phyloP scores from a whole-genome alignment of 2,888 invertebrate species.

The Acronicta alni region DNA sequence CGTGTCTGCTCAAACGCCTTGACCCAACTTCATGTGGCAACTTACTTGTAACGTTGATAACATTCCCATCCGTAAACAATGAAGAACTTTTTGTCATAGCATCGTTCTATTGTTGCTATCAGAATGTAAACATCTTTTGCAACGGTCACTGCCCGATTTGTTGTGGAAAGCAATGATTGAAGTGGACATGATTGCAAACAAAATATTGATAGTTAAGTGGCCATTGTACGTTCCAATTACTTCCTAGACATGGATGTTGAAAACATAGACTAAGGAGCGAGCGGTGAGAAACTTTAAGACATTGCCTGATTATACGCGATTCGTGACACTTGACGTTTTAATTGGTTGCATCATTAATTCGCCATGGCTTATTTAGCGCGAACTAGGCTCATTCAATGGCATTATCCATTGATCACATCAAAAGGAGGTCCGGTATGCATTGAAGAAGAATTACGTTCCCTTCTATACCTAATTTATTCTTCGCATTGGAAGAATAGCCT shows the following conservation, averaged over 20 bases:
- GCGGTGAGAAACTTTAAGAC: constrained; percentile 15
- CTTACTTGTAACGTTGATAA: constrained; percentile 53
- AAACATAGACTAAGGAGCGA: constrained; percentile 16
- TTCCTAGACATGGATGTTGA: constrained; percentile 35
- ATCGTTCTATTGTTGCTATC: constrained; percentile 62
- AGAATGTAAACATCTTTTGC: constrained; percentile 46
- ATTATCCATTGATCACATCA: constrained; percentile 22
- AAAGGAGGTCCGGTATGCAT: constrained; percentile 12
- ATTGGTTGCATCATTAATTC: constrained; percentile 37
- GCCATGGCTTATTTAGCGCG: constrained; percentile 20
- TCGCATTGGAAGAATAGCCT: not conserved
- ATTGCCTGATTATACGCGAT: constrained; percentile 14
- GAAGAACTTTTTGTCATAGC: constrained; percentile 60
- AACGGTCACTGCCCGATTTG: constrained; percentile 54
- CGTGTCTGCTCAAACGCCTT: constrained; percentile 53
- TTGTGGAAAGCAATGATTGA: constrained; percentile 34
- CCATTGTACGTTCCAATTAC: constrained; percentile 38
- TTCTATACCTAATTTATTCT: constrained; percentile 23
- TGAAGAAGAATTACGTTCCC: constrained; percentile 8
- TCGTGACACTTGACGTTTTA: constrained; percentile 22
- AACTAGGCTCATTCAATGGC: constrained; percentile 24
- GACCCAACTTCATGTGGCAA: constrained; percentile 64
- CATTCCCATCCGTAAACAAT: constrained; percentile 66
- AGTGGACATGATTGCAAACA: constrained; percentile 32
- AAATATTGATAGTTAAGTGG: constrained; percentile 25